Evolutionary conservation across 2,888 invertebrate species (phyloP).

Genomic region (Epinotia nisella): DNA sequence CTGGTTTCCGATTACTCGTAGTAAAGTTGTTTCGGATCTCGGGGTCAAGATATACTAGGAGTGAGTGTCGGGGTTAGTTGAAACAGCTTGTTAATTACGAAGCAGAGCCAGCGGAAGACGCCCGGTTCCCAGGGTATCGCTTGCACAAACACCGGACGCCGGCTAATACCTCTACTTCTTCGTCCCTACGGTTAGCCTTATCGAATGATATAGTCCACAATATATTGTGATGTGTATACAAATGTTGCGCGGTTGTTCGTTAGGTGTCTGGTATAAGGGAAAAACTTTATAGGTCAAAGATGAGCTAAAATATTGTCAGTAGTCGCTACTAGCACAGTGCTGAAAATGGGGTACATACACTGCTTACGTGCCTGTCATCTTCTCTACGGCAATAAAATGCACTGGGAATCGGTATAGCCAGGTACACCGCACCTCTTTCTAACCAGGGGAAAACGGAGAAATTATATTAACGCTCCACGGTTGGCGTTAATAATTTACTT

Average conservation of each 20-base stretch:
- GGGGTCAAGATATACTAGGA: not conserved
- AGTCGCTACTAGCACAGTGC: too few species aligned
- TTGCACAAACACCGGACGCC: slow-evolving; percentile 80
- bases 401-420: too few species aligned
- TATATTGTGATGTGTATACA: not conserved
- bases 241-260: too few species aligned
- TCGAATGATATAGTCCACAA: slow-evolving; percentile 38
- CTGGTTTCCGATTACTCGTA: not conserved
- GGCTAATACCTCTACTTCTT: slow-evolving; percentile 53
- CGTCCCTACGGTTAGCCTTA: slow-evolving; percentile 40
- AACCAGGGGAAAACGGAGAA: too few species aligned
- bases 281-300: not conserved
- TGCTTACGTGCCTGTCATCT: too few species aligned
- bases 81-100: not conserved
- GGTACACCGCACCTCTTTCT: too few species aligned
- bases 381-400: too few species aligned
- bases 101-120: slow-evolving; percentile 69
- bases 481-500: too few species aligned
- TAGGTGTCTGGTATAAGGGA: not conserved
- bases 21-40: not conserved
- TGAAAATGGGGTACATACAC: too few species aligned
- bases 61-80: not conserved
- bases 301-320: not conserved
- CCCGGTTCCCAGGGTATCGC: slow-evolving; percentile 81
- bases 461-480: too few species aligned